phyloP scores from a whole-genome alignment of 1,140 invertebrate genomes.

The Zaprionus kolodkinae region DNA sequence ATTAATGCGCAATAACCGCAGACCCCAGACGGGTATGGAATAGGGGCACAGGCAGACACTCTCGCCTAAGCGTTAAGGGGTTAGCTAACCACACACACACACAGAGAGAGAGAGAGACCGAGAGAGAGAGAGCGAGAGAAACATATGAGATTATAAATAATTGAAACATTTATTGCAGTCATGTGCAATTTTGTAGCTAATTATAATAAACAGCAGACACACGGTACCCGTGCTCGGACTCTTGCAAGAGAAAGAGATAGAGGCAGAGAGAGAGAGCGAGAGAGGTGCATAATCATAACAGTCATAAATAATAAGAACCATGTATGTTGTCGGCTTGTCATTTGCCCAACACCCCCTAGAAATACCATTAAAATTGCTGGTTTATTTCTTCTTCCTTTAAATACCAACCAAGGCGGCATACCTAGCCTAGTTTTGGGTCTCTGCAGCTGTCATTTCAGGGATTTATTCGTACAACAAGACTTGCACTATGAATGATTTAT shows the following conservation, averaged over 20 bases:
- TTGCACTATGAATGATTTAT: conserved; percentile 37
- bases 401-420: conserved; percentile 31
- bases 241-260: background rate
- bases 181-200: conserved; percentile 77
- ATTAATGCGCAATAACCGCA: conserved; percentile 64
- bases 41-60: background rate
- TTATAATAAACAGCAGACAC: conserved; percentile 68
- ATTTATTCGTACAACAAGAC: conserved; percentile 23
- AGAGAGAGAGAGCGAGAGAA: no score
- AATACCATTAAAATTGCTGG: background rate
- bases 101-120: conserved; percentile 30
- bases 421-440: conserved; percentile 46
- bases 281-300: conserved; percentile 57
- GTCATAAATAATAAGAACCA: conserved; percentile 71
- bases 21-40: background rate
- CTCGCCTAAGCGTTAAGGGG: conserved; percentile 24
- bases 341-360: conserved; percentile 9
- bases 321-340: conserved; percentile 42
- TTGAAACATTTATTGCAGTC: conserved; percentile 82
- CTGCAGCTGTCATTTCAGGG: conserved; percentile 58
- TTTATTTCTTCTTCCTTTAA: conserved; percentile 9
- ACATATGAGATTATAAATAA: conserved; percentile 70
- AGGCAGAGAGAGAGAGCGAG: background rate
- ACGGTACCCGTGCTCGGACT: conserved; percentile 5
- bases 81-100: conserved; percentile 24